Percentiles rank a stretch among this genome's conserved stretches.
Conservation (phyloP, 2,888 invertebrate genomes). For the Morinoia aosen region DNA sequence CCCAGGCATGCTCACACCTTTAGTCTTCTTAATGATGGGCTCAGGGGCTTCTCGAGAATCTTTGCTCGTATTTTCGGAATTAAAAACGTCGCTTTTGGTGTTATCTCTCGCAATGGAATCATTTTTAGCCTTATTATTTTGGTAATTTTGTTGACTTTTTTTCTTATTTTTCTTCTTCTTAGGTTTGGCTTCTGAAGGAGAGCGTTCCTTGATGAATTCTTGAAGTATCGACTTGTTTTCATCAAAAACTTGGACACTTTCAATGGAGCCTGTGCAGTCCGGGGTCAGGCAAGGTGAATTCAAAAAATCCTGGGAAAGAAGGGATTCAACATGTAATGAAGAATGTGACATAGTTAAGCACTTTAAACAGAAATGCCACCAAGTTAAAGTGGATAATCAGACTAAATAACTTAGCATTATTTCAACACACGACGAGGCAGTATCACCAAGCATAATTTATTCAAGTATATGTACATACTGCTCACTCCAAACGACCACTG, state of each 20-base stretch:
- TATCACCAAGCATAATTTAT: background rate
- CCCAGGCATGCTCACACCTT: conserved; percentile 10
- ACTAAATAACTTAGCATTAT: background rate
- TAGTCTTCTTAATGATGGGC: conserved; percentile 17
- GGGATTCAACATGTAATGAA: background rate
- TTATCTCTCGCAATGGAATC: background rate
- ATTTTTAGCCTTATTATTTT: background rate
- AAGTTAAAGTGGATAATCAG: background rate
- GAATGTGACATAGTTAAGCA: background rate
- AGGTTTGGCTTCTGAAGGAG: background rate
- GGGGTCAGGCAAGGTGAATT: conserved; percentile 60
- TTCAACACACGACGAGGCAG: background rate
- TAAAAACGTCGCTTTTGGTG: background rate
- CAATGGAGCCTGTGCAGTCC: conserved; percentile 63
- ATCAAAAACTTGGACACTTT: conserved; percentile 58
- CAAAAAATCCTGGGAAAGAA: conserved; percentile 61
- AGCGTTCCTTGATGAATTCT: conserved; percentile 33
- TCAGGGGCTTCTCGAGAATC: background rate
- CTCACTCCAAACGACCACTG: background rate
- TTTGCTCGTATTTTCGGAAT: background rate
- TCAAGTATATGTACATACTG: too few species aligned
- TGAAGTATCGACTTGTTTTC: conserved; percentile 43
- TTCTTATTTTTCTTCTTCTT: conserved; percentile 45
- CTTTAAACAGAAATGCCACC: background rate
- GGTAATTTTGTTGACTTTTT: conserved; percentile 5